These are phyloP conservation scores for Oscheius sp. DNA, from an alignment of 2,888 invertebrate genomes.

Conservation along the genomic window DNA sequence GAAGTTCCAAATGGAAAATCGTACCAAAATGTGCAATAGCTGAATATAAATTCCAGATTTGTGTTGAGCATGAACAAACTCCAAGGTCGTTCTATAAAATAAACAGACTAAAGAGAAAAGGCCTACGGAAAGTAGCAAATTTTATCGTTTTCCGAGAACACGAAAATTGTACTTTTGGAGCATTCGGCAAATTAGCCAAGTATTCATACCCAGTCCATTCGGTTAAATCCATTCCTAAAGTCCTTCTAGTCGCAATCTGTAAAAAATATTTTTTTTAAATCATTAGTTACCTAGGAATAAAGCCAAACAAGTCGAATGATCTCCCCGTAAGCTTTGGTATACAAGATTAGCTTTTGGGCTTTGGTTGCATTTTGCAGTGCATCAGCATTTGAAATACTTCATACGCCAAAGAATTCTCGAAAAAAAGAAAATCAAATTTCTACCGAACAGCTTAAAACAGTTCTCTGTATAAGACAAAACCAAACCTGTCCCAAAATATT, in stretches of 20 bases:
- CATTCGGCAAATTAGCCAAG: background rate
- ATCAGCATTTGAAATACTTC: background rate
- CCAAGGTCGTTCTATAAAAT: background rate
- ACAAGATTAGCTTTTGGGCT: background rate
- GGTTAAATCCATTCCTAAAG: background rate
- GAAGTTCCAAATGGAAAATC: background rate
- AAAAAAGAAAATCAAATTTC: background rate
- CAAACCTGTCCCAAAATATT: constrained; percentile 14
- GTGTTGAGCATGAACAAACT: background rate
- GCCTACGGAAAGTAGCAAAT: background rate
- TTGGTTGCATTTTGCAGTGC: background rate
- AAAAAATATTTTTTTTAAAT: background rate
- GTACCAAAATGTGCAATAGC: background rate
- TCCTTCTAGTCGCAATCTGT: background rate
- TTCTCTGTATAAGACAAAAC: background rate
- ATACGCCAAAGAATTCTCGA: constrained; percentile 1
- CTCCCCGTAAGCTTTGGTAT: background rate
- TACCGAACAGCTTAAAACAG: constrained; percentile 1
- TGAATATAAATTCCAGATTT: background rate
- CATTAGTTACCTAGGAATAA: background rate
- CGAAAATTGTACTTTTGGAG: constrained; percentile 3
- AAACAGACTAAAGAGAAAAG: background rate
- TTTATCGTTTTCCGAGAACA: background rate
- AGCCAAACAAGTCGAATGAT: background rate
- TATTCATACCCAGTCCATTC: constrained; percentile 8